Percentiles rank a stretch among this genome's conserved stretches.
Evolutionary conservation across 2,113 vertebrate species (phyloP).

Genomic region (Cacatua alba): DNA sequence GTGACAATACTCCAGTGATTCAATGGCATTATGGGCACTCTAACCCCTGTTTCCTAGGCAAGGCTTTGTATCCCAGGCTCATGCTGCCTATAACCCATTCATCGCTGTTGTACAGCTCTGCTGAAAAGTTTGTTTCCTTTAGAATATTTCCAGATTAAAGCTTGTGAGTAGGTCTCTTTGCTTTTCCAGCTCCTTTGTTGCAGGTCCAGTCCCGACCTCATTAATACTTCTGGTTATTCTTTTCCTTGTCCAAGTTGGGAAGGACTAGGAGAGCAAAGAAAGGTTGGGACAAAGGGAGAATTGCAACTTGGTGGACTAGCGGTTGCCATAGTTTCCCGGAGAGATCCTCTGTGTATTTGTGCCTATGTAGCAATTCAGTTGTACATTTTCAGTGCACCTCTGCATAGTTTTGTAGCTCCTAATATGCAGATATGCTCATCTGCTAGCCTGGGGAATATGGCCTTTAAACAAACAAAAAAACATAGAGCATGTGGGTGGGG

Average conservation of each 20-base stretch:
- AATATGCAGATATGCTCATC: background rate
- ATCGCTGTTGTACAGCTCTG: background rate
- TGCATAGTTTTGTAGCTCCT: background rate
- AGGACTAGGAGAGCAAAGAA: background rate
- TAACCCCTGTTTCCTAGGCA: background rate
- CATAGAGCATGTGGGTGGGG: background rate
- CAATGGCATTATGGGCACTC: background rate
- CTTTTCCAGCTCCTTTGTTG: constrained; percentile 14
- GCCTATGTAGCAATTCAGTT: background rate
- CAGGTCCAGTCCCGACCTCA: background rate
- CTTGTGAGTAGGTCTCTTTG: background rate
- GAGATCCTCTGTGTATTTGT: background rate
- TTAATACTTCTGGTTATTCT: constrained; percentile 22
- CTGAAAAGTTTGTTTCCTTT: background rate
- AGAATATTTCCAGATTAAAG: background rate
- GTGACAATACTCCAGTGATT: background rate
- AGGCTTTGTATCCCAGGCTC: background rate
- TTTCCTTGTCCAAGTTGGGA: background rate
- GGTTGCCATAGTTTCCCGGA: background rate
- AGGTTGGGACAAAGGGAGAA: background rate
- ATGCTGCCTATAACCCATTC: background rate
- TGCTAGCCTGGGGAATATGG: background rate
- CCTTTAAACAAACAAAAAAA: constrained; percentile 18
- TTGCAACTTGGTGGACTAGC: background rate
- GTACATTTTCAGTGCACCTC: background rate